Evolutionary conservation across 1,140 invertebrate genomes (phyloP).

Genomic region (Agrypnia vestita): DNA sequence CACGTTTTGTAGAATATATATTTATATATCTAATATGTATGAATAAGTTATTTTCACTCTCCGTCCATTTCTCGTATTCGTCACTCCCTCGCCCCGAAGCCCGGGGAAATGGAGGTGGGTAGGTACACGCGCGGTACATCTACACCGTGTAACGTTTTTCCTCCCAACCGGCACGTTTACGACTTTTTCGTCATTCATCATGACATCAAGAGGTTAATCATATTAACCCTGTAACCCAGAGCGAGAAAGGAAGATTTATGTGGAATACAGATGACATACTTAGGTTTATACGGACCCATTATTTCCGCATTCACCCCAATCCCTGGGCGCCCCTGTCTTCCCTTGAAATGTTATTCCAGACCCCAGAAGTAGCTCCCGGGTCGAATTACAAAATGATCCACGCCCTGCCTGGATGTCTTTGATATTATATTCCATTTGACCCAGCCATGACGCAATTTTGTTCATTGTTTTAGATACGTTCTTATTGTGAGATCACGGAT

Average conservation of each 20-base stretch:
- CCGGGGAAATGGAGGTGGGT: too few relatives aligned
- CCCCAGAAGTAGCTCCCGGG: not conserved
- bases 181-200: slow-evolving; percentile 9
- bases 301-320: slow-evolving; percentile 13
- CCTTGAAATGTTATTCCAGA: not conserved
- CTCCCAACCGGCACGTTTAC: not conserved
- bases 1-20: too few relatives aligned
- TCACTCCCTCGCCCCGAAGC: too few relatives aligned
- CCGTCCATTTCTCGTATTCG: too few relatives aligned
- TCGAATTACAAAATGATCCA: not conserved
- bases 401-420: too few relatives aligned
- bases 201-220: slow-evolving; percentile 37
- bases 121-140: too few relatives aligned
- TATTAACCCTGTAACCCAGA: slow-evolving; percentile 40
- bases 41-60: too few relatives aligned
- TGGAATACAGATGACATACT: slow-evolving; percentile 41
- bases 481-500: too few relatives aligned
- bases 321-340: slow-evolving; percentile 8
- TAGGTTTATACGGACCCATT: slow-evolving; percentile 16
- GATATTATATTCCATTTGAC: too few relatives aligned
- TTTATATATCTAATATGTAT: too few relatives aligned
- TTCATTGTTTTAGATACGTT: too few relatives aligned
- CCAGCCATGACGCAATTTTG: too few relatives aligned
- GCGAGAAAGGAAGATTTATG: slow-evolving; percentile 17
- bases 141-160: not conserved